A percentile compares a stretch with the other conserved stretches of the same genome.
Conservation (phyloP, 1,140 invertebrate genomes). For the Reticulitermes speratus region DNA sequence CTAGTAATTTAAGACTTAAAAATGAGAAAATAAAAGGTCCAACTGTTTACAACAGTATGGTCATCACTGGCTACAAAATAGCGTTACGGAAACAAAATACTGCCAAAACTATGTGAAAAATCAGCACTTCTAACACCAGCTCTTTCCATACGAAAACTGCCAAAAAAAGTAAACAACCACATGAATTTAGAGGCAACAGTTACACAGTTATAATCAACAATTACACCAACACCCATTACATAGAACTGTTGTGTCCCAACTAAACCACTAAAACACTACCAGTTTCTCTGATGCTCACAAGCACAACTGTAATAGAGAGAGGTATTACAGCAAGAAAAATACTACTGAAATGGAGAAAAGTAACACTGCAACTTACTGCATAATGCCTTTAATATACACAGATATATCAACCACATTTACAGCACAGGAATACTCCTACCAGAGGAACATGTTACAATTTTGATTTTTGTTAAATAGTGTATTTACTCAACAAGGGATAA, state of each 20-base stretch:
- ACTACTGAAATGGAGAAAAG: neutral
- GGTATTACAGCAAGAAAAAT: too few relatives aligned
- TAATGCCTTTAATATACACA: neutral
- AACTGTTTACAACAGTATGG: neutral
- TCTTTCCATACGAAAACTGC: conserved; percentile 8
- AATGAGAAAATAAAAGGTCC: too few relatives aligned
- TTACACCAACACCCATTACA: conserved; percentile 28
- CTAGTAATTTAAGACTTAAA: too few relatives aligned
- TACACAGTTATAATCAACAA: conserved; percentile 22
- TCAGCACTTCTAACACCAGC: conserved; percentile 27
- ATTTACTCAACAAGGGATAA: too few relatives aligned
- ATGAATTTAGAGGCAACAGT: conserved; percentile 30
- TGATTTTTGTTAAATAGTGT: too few relatives aligned
- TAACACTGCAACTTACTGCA: neutral
- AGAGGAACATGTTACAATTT: neutral
- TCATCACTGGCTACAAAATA: neutral
- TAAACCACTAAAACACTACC: neutral
- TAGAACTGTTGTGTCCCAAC: neutral
- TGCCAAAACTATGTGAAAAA: conserved; percentile 28
- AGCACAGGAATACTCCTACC: neutral
- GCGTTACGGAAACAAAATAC: conserved; percentile 27
- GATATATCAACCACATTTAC: neutral
- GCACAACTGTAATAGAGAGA: neutral
- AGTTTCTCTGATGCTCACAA: conserved; percentile 8
- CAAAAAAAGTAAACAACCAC: conserved; percentile 22